Evolutionary conservation across 2,113 vertebrate genomes (phyloP).

Genomic region (Lophotis ruficrista): DNA sequence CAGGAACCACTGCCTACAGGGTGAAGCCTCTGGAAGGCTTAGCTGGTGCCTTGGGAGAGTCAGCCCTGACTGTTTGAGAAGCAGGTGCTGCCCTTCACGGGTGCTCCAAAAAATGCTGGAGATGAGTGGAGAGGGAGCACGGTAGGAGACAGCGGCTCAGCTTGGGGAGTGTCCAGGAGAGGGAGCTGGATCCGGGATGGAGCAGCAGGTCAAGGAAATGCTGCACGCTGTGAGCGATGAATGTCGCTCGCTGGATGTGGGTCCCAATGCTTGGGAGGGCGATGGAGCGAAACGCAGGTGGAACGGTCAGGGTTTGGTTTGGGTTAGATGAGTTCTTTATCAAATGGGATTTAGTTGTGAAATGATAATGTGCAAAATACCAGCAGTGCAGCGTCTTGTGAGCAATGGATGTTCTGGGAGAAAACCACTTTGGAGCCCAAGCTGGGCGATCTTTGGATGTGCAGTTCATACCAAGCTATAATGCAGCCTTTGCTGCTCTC

Average conservation of each 20-base stretch:
- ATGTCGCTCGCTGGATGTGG: fast-evolving
- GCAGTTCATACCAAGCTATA: background rate
- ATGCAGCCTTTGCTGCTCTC: background rate
- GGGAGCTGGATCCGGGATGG: background rate
- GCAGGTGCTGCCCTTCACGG: background rate
- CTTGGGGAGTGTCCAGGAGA: constrained; percentile 23
- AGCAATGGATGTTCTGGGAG: background rate
- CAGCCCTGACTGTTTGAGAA: background rate
- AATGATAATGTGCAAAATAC: fast-evolving
- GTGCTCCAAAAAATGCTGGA: background rate
- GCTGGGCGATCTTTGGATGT: background rate
- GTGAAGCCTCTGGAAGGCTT: background rate
- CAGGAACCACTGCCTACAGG: background rate
- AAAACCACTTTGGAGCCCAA: background rate
- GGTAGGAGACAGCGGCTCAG: background rate
- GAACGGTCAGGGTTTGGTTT: fast-evolving
- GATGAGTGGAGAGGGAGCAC: background rate
- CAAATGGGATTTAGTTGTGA: background rate
- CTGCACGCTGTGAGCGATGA: background rate
- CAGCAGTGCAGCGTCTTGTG: background rate
- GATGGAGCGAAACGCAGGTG: background rate
- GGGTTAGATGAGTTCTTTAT: background rate
- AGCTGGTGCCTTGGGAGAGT: background rate
- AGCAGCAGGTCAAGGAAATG: background rate
- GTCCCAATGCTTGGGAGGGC: background rate